Conservation (phyloP, 2,888 invertebrate genomes). For the Timema cristinae region DNA sequence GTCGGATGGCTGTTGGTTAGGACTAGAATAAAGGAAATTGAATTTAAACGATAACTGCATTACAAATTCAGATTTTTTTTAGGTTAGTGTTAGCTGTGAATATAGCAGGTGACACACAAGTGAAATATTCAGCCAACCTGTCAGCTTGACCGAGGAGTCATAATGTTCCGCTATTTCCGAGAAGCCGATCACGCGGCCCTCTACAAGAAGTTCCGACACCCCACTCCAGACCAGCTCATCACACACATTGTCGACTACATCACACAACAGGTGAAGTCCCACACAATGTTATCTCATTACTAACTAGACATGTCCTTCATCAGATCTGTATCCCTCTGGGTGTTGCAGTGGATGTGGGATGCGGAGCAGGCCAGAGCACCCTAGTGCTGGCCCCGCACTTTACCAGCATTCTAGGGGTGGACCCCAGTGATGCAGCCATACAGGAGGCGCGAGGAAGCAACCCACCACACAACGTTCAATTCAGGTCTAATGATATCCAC, state of each 20-base stretch:
- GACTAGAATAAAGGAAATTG: too few relatives aligned
- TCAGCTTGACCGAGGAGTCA: not conserved
- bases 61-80: too few relatives aligned
- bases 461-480: slow-evolving; percentile 37
- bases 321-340: slow-evolving; percentile 26
- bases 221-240: slow-evolving; percentile 29
- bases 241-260: slow-evolving; percentile 28
- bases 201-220: slow-evolving; percentile 32
- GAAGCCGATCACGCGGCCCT: slow-evolving; percentile 28
- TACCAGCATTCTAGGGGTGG: slow-evolving; percentile 45
- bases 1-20: too few relatives aligned
- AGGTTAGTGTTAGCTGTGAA: too few relatives aligned
- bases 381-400: slow-evolving; percentile 44
- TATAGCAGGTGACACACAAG: too few relatives aligned
- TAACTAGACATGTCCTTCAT: not conserved
- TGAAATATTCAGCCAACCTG: too few relatives aligned
- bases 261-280: slow-evolving; percentile 27
- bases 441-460: slow-evolving; percentile 40
- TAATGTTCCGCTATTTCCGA: slow-evolving; percentile 30
- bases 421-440: slow-evolving; percentile 45
- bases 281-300: not conserved
- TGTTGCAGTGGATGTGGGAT: slow-evolving; percentile 48
- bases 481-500: slow-evolving; percentile 35
- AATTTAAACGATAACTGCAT: too few relatives aligned
- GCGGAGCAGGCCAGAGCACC: slow-evolving; percentile 51